Base-by-base conservation (phyloP, 2,113 vertebrate species). In the Bubo bubo region DNA sequence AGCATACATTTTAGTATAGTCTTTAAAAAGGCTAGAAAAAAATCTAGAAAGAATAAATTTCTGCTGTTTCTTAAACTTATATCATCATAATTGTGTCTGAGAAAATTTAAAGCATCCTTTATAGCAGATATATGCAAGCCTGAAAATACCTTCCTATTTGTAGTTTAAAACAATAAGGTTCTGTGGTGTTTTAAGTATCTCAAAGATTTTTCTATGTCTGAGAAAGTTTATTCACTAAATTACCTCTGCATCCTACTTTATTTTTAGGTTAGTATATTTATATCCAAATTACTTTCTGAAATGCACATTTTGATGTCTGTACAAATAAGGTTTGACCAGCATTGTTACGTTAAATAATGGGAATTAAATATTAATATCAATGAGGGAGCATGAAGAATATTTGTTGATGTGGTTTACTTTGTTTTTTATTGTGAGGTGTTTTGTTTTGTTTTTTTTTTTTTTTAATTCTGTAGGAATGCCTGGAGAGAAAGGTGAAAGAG, bases 401-500 rank as follows among this genome's bases (percentile, higher is more conserved):
- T 76, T 79, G 19, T 56, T 67, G 18, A 47, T 93, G 55, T 39
- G 45, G 19, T 79, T 96, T 96, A 39, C 64, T 77, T 87, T 67
- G 71, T 9, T 91, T 67, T 74, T 81, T 60, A 37, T n/a, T 39
- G 30, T 27, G 12, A 13, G 39, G 39, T 11, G 10, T 6, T 62
- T 22, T 16, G 45, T 12, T 37, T 83, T n/a, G 7, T 18, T 43
- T 45, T 37, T 62, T 37, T 24, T 60, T 62, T 85, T 88, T 11
- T 19, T 53, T 81, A 27, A n/a, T 96, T 73, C 15, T 77, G 23
- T 97, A 99, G 99, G 99, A 82, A 93, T 98, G 27, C 85, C 98
- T 39, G 99, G 99, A 97, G 99, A 99, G 97, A 99, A 99, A 90
- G 99, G 99, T 0, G 99, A 99, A 64, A 98, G 99, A 96, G 99